phyloP scores from a whole-genome alignment of 2,797 vertebrate genomes.

The Neoniphon sammara region DNA sequence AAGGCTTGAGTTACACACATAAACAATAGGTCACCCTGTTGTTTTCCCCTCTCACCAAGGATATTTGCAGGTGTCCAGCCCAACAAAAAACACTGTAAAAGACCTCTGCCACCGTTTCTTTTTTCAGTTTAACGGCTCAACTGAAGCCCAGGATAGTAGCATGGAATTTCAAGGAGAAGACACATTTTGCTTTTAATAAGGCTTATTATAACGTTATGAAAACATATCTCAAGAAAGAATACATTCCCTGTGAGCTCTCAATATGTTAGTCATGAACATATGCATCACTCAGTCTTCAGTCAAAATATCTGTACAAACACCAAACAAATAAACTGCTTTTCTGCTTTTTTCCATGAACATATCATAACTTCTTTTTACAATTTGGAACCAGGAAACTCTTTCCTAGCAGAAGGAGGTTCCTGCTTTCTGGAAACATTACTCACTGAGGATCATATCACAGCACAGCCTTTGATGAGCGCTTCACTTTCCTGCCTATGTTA shows the following conservation, averaged over 20 bases:
- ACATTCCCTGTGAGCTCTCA: neutral
- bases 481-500: conserved; percentile 63
- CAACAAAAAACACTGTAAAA: conserved; percentile 48
- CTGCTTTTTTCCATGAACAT: neutral
- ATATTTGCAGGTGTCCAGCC: conserved; percentile 30
- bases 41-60: conserved; percentile 52
- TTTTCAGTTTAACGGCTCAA: conserved; percentile 16
- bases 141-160: neutral
- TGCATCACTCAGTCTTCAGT: neutral
- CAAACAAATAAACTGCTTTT: neutral
- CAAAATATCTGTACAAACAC: conserved; percentile 1
- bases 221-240: neutral
- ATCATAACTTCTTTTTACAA: neutral
- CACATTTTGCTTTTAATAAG: conserved; percentile 17
- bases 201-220: neutral
- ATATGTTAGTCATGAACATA: neutral
- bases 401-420: conserved; percentile 10
- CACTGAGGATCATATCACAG: conserved; percentile 61
- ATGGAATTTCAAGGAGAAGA: conserved; percentile 14
- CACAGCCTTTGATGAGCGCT: conserved; percentile 70
- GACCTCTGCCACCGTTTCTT: conserved; percentile 22
- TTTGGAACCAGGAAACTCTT: neutral
- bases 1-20: conserved; percentile 63
- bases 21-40: conserved; percentile 63
- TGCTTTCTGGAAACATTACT: conserved; percentile 53